A percentile compares a stretch with the other conserved stretches of the same genome.
These are phyloP conservation scores for Pristionchus mayeri DNA, from an alignment of 2,888 invertebrate species.

Conservation along the genomic window DNA sequence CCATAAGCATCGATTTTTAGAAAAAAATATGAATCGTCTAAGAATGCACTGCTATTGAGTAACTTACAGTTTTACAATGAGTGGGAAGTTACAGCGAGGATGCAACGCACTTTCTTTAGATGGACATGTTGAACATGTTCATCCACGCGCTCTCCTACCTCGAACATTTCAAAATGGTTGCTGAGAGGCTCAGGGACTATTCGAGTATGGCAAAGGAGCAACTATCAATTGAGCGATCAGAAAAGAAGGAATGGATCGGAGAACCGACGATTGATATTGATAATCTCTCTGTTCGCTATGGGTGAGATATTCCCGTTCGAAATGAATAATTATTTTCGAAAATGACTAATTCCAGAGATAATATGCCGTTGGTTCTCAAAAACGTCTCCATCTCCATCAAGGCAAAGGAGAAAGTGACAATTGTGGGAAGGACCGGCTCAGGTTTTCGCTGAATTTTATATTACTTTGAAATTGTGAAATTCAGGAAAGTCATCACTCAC, in stretches of 20 bases:
- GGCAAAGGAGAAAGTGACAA: slow-evolving; percentile 83
- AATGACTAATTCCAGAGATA: not conserved
- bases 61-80: no score
- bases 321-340: not conserved
- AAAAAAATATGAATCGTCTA: no score
- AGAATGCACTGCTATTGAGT: no score
- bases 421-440: slow-evolving; percentile 77
- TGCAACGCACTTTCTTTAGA: no score
- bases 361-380: slow-evolving; percentile 1
- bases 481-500: slow-evolving; percentile 59
- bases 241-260: not conserved
- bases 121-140: no score
- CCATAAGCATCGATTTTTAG: no score
- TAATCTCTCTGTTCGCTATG: not conserved
- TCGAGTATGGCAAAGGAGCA: not conserved
- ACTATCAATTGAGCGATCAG: not conserved
- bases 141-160: not conserved
- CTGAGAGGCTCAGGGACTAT: not conserved
- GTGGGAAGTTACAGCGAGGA: no score
- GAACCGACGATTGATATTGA: not conserved
- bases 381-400: not conserved
- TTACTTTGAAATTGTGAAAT: not conserved
- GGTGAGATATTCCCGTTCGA: no score
- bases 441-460: no score
- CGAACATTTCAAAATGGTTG: not conserved